Percentiles rank a stretch among this genome's conserved stretches.
Conservation (phyloP, 2,888 invertebrate genomes). For the Lamellibrachia columna region DNA sequence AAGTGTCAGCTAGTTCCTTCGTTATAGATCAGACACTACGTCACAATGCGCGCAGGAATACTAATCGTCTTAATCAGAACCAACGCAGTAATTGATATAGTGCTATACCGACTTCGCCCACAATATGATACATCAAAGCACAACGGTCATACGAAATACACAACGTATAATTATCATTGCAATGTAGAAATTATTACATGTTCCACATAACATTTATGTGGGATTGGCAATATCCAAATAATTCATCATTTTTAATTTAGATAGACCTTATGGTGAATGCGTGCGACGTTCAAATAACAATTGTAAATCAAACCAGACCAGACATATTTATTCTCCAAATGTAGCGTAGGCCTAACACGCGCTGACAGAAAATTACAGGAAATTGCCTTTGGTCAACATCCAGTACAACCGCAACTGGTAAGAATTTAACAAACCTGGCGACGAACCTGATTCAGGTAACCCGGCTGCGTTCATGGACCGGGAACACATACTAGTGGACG, state of each 20-base stretch:
- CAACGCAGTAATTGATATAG: neutral
- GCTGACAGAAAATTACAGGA: neutral
- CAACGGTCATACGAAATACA: neutral
- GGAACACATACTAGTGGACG: neutral
- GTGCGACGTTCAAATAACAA: neutral
- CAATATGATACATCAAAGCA: neutral
- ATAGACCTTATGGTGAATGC: neutral
- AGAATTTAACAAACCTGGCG: conserved; percentile 1
- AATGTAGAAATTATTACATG: neutral
- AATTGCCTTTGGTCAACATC: neutral
- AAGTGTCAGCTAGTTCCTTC: neutral
- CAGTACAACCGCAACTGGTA: neutral
- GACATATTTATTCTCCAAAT: neutral
- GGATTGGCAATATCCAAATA: too few relatives aligned
- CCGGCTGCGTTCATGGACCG: neutral
- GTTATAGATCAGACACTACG: neutral
- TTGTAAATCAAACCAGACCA: neutral
- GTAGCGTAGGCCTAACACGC: neutral
- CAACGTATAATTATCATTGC: neutral
- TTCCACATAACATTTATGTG: neutral
- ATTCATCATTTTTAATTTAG: neutral
- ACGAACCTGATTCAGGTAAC: neutral
- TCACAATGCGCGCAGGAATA: neutral
- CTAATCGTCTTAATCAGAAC: neutral
- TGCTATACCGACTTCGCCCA: neutral